Evolutionary conservation across 2,888 invertebrate species (phyloP), one percentile per base, ranked within the genome.

Genomic region (Frankliniella fusca): DNA sequence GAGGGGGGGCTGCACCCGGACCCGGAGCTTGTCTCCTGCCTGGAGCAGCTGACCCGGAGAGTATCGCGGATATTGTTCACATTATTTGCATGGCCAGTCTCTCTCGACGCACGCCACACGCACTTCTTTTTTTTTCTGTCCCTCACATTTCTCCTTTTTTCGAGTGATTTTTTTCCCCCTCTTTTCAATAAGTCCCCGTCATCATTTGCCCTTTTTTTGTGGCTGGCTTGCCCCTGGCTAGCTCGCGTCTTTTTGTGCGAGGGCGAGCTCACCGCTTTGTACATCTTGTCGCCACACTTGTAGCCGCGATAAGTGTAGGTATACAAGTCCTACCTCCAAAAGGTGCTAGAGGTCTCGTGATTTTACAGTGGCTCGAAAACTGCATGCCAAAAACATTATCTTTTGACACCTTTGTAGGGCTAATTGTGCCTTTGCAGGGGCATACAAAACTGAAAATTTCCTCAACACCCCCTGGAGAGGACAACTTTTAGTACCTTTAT

Each of bases 51-150:
- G 70, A n/a, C 70, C 70, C 70, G 15, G 54, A 54, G 38, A 38
- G 12, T 76, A 27, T 76, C 70, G 27, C 27, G 11, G 70, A n/a
- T 27, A 76, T 9, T 76, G 70, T 76, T 76, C 70, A 76, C 27
- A 76, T 76, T 76, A 76, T 76, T 76, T 76, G 70, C 70, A 76
- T 76, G 70, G 70, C 70, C 27, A 27, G 70, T 27, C 70, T 12
- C 23, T 11, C 54, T 20, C 54, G 1, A 2, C 54, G 8, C 54
- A 54, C 54, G 18, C 54, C 5, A 11, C 54, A 54, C 54, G 15
- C 20, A 15, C 54, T 20, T 20, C 12, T 54, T 5, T 12, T 54
- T 54, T 38, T 38, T 38, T 18, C 54, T 18, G 15, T 18, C 8
- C 54, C 54, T 15, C 27, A 9, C 10, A 61, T 61, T 54, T 54